A percentile compares a stretch with the other conserved stretches of the same genome.
Evolutionary conservation across 2,888 invertebrate genomes (phyloP).

Genomic region (Caenorhabditis becei): DNA sequence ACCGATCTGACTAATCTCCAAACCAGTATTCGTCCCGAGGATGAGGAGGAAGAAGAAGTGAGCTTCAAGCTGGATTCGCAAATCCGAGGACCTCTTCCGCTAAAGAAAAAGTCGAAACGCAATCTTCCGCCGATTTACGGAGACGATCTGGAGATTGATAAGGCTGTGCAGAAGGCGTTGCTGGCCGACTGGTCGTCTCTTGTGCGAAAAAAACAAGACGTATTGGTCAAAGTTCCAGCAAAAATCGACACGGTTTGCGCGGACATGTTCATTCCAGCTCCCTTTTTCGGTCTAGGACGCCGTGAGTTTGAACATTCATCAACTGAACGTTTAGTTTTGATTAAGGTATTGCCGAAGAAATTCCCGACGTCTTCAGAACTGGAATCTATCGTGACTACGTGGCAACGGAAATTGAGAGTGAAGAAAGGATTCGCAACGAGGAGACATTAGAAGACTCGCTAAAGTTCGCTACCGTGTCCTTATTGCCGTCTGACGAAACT

Average conservation of each 20-base stretch:
- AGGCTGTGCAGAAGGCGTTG: slow-evolving; percentile 13
- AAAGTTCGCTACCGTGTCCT: neutral
- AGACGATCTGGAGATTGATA: slow-evolving; percentile 34
- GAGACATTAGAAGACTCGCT: neutral
- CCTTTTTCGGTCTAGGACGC: neutral
- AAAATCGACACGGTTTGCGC: neutral
- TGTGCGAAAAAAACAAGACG: slow-evolving; percentile 11
- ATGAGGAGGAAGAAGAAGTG: neutral
- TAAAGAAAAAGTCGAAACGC: neutral
- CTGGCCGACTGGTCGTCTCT: slow-evolving; percentile 21
- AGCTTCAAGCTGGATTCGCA: slow-evolving; percentile 4
- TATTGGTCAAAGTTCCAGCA: neutral
- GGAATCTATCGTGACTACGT: neutral
- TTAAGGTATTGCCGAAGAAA: slow-evolving; percentile 3
- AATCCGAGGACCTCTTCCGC: neutral
- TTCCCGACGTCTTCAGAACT: neutral
- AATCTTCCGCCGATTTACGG: slow-evolving; percentile 10
- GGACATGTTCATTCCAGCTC: slow-evolving; percentile 5
- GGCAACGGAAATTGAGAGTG: neutral
- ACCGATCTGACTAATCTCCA: slow-evolving; percentile 23
- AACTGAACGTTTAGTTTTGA: neutral
- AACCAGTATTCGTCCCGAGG: neutral
- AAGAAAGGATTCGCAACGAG: neutral
- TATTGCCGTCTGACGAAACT: neutral
- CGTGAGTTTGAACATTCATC: neutral